Evolutionary conservation across 2,113 vertebrate species (phyloP).

Genomic region (Solenodon paradoxus): DNA sequence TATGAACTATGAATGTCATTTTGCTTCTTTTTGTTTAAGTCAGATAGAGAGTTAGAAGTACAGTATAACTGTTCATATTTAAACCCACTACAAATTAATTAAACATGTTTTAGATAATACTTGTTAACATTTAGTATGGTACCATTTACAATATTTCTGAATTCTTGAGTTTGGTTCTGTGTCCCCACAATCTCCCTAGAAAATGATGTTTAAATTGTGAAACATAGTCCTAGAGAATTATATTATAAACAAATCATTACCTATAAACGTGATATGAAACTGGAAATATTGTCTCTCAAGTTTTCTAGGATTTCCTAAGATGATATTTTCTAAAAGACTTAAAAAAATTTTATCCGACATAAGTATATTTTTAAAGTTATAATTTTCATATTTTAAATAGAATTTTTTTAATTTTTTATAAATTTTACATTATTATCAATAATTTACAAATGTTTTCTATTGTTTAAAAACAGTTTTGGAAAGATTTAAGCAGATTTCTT

Average conservation of each 20-base stretch:
- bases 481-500: background rate
- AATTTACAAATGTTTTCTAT: background rate
- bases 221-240: background rate
- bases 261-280: background rate
- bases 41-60: background rate
- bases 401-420: background rate
- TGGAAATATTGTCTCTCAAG: background rate
- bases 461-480: background rate
- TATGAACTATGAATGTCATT: too few relatives aligned
- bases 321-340: too few relatives aligned
- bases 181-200: background rate
- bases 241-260: background rate
- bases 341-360: background rate
- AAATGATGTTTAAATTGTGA: background rate
- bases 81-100: background rate
- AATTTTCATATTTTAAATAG: background rate
- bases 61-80: background rate
- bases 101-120: background rate
- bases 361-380: background rate
- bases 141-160: conserved; percentile 3
- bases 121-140: background rate
- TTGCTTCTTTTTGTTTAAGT: background rate
- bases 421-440: background rate
- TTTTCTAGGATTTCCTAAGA: background rate
- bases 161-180: background rate